A percentile compares a stretch with the other conserved stretches of the same genome.
Conservation (phyloP, 2,888 invertebrate genomes). For the Oasisia sp. region DNA sequence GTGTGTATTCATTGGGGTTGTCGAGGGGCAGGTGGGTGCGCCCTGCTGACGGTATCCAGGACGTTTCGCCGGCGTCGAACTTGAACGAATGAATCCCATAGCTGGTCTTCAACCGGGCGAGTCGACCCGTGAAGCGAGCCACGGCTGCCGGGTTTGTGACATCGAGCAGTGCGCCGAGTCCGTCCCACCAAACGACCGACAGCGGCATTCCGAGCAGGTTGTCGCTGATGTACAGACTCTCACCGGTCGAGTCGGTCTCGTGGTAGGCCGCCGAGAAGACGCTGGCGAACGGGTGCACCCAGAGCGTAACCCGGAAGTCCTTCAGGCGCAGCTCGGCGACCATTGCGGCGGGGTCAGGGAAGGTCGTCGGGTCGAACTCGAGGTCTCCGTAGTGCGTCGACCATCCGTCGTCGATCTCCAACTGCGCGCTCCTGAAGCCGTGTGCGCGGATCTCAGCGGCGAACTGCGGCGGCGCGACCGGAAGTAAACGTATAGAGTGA, state of each 20-base stretch:
- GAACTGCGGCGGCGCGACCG: conserved; percentile 13
- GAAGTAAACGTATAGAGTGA: background rate
- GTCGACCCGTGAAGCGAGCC: conserved; percentile 78
- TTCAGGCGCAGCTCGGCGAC: conserved; percentile 70
- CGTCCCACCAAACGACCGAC: conserved; percentile 74
- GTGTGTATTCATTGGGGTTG: conserved; percentile 48
- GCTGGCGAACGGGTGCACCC: conserved; percentile 79
- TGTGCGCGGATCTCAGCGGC: conserved; percentile 46
- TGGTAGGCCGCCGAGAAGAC: conserved; percentile 79
- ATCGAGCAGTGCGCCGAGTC: conserved; percentile 78
- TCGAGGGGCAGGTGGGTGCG: conserved; percentile 37
- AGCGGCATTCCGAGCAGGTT: background rate
- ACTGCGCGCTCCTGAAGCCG: conserved; percentile 47
- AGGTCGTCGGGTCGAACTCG: conserved; percentile 78
- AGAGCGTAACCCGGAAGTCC: conserved; percentile 81
- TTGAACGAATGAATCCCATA: conserved; percentile 87
- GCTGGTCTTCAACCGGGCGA: conserved; percentile 74
- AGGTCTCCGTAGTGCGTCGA: conserved; percentile 86
- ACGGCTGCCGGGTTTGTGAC: conserved; percentile 84
- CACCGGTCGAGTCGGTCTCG: background rate
- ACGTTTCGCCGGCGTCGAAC: conserved; percentile 77
- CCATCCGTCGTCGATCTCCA: conserved; percentile 85
- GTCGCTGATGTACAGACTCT: background rate
- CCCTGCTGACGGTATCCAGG: conserved; percentile 45
- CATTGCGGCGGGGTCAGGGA: conserved; percentile 75